Evolutionary conservation across 2,113 vertebrate species (phyloP).

Genomic region (Marcusenius ussheri): DNA sequence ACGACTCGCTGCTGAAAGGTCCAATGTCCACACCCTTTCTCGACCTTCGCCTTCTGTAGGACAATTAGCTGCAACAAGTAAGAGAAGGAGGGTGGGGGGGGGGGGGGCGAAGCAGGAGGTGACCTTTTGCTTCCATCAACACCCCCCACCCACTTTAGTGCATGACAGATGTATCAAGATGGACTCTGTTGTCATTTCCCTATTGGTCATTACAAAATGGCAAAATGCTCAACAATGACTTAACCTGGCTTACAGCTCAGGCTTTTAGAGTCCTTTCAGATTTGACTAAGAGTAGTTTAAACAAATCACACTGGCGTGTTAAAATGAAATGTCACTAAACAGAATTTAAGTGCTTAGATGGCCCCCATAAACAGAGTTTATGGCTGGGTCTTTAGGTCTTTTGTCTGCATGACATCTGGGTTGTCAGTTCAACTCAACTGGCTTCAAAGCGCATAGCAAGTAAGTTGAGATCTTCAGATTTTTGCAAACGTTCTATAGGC

Average conservation of each 20-base stretch:
- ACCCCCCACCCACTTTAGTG: not conserved
- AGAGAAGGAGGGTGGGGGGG: not conserved
- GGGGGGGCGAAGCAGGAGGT: not conserved
- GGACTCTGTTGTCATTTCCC: not conserved
- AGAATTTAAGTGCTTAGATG: not conserved
- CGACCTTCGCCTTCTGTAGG: not conserved
- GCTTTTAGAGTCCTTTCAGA: not conserved
- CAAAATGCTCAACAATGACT: not conserved
- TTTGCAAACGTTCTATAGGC: not conserved
- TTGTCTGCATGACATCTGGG: not conserved
- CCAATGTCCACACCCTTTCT: not conserved
- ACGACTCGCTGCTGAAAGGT: not conserved
- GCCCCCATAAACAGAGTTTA: not conserved
- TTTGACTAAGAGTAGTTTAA: not conserved
- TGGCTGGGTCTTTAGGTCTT: not conserved
- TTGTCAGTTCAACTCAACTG: not conserved
- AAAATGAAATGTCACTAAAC: not conserved
- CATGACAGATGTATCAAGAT: not conserved
- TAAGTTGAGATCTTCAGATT: not conserved
- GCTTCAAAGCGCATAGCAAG: not conserved
- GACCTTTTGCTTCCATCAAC: not conserved
- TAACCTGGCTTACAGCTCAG: not conserved
- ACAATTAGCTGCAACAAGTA: slow-evolving; percentile 1
- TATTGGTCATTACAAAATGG: not conserved
- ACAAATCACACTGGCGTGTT: not conserved